Base-by-base conservation (phyloP, 2,888 invertebrate genomes). In the Sarcophaga variegata region DNA sequence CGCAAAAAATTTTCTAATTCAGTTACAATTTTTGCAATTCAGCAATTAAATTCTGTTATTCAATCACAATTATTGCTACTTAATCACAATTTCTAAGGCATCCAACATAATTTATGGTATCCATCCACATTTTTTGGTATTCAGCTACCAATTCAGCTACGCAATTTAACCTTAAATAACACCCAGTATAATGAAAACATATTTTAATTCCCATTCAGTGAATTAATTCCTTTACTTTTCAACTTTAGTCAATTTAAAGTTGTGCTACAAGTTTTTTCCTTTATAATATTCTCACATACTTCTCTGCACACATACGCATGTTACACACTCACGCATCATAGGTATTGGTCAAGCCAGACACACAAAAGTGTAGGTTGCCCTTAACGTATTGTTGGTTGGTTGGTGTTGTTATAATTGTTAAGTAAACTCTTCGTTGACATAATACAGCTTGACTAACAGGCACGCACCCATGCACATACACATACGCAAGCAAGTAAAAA, bases 291-390 rank as follows among this genome's bases (percentile, higher is more conserved):
- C 37, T 54, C 4, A 59, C 45, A 20, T 64, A 37, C 64, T 47
- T 59, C 47, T 47, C 17, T 59, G 54, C 22, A 45, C 70, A n/a
- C 37, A 47, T 69, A 12, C n/a, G 17, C n/a, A 4, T n/a, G 22
- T 27, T 17, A 59, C 2, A 27, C 17, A 72, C 22, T 49, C 14
- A 54, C 62, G 69, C 63, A 76, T 20, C 22, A 64, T 62, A 54
- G 27, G 47, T 47, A 47, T 77, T 25, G 45, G 49, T 64, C 45
- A 80, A 59, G 77, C 78, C n/a, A 47, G 22, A 47, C 45, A n/a
- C 66, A 22, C 66, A 78, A 66, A 75, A 67, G 75, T 83, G 81
- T 81, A 79, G 86, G 81, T 60, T 81, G 86, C 78, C 78, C 78
- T 86, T 81, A 71, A 64, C 64, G 37, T 67, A 49, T 45, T 54